Evolutionary conservation across 2,113 vertebrate species (phyloP).

Genomic region (Crotalus helleri): DNA sequence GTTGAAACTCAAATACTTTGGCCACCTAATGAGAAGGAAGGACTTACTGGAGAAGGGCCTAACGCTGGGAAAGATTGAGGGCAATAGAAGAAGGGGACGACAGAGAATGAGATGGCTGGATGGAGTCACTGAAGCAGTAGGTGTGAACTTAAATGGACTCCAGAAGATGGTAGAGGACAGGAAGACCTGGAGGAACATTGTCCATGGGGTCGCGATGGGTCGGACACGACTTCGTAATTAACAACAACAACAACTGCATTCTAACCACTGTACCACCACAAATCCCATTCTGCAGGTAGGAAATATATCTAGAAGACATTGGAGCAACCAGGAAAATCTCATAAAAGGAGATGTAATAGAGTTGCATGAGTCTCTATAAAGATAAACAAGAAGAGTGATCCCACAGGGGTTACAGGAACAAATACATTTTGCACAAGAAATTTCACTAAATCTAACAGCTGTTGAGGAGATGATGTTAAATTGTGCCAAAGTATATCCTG

Average conservation of each 20-base stretch:
- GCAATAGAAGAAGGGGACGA: no score
- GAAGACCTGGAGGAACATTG: no score
- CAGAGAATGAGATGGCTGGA: no score
- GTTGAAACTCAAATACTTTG: no score
- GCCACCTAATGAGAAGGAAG: no score
- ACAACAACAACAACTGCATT: neutral
- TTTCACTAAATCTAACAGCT: neutral
- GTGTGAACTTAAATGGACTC: no score
- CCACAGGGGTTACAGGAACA: neutral
- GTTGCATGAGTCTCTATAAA: neutral
- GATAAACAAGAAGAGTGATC: neutral
- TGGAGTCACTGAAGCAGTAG: no score
- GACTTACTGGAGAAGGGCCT: no score
- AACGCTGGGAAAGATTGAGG: no score
- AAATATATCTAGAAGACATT: neutral
- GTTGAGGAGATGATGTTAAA: neutral
- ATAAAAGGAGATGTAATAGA: neutral
- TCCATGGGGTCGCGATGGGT: no score
- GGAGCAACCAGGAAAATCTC: neutral
- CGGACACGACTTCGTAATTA: no score
- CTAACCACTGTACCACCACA: neutral
- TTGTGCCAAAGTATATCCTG: neutral
- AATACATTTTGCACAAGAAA: neutral
- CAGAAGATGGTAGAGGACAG: no score
- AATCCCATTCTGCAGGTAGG: neutral